Evolutionary conservation across 2,888 invertebrate genomes (phyloP), one percentile per base, ranked within the genome.

Genomic region (Trilocha varians): DNA sequence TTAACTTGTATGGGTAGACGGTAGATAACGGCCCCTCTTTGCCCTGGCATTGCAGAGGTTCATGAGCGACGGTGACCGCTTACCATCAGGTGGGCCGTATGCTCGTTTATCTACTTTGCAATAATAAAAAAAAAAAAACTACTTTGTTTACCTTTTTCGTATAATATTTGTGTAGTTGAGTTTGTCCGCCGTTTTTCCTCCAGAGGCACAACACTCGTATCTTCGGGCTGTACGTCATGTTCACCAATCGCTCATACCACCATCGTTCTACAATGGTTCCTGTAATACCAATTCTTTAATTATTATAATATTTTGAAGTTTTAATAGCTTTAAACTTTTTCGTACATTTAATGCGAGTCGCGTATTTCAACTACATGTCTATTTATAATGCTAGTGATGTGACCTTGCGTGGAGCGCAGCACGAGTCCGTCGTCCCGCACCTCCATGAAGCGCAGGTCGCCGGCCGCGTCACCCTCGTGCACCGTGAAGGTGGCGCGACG

Each of bases 161-260:
- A 73, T 98, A 98, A 83, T 99, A 99, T 86, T 99, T 99, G 82
- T 99, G 97, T 50, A 98, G 88, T 66, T 97, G 95, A 5, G 97
- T 97, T 70, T 98, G 95, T 3, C 95, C 95, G 2, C 96, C 97
- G 67, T 95, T 95, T 59, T 96, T 91, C 61, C 98, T 91, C 98
- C 99, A 99, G 46, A 99, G 89, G 78, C 99, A 99, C 50, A 99
- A 87, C 8, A 99, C 94, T 79, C 96, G 95, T 64, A 97, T 99
- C 82, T 99, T 99, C 0, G 99, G 99, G 57, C 98, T 98, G 78
- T 97, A 99, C 0, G 99, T 99, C 98, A 99, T 99, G 73, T 99
- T 99, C 41, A 99, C 98, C 41, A 99, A 87, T 41, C 98, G 88
- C 74, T 99, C 99, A 79, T 96, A 99, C 99, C 99, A 99, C 99